Evolutionary conservation across 2,888 invertebrate species (phyloP).

Genomic region (Poecilus cupreus): DNA sequence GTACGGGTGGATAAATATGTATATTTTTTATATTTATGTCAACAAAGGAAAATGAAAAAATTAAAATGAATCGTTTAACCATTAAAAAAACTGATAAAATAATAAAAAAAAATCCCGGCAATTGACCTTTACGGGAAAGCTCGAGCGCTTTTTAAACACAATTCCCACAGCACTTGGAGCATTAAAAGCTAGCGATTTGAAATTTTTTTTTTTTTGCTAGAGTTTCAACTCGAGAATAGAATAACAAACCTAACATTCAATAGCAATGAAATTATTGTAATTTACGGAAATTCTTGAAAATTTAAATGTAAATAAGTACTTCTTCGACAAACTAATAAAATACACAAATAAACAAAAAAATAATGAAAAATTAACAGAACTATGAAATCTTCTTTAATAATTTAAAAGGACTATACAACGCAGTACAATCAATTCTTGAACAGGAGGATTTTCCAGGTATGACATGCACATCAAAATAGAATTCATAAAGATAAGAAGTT

Average conservation of each 20-base stretch:
- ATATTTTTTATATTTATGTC: too few species aligned
- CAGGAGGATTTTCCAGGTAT: too few species aligned
- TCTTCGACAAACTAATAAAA: too few species aligned
- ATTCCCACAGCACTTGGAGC: constrained; percentile 65
- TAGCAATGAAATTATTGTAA: constrained; percentile 20
- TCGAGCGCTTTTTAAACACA: constrained; percentile 66
- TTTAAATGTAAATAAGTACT: too few species aligned
- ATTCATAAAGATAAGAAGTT: too few species aligned
- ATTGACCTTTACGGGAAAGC: constrained; percentile 45
- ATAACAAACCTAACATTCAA: not conserved
- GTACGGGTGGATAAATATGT: too few species aligned
- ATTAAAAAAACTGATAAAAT: constrained; percentile 14
- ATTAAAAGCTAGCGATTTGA: constrained; percentile 46
- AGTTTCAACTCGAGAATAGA: not conserved
- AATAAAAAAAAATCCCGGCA: constrained; percentile 45
- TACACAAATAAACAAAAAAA: too few species aligned
- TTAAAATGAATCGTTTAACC: not conserved
- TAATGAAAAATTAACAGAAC: too few species aligned
- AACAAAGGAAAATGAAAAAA: not conserved
- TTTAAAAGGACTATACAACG: too few species aligned
- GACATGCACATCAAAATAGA: too few species aligned
- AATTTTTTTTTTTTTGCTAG: constrained; percentile 30
- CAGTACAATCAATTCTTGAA: too few species aligned
- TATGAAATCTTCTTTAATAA: too few species aligned
- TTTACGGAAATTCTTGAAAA: not conserved